A percentile compares a stretch with the other conserved stretches of the same genome.
These are phyloP conservation scores for Carlito syrichta DNA, from an alignment of 2,113 vertebrate species.

Conservation along the genomic window DNA sequence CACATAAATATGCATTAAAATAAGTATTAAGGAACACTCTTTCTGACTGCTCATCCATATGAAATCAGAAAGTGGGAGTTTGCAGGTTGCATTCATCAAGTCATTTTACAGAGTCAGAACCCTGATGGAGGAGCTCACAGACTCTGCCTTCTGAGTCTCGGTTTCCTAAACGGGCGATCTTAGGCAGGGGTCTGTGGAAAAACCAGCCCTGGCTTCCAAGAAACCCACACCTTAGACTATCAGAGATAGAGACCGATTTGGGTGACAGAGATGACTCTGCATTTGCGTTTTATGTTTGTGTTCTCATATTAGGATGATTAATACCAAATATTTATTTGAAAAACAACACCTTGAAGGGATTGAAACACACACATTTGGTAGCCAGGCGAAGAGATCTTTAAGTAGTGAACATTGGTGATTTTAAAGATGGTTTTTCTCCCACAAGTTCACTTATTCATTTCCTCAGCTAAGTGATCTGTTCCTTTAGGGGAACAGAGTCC, in stretches of 20 bases:
- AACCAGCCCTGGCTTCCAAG: not conserved
- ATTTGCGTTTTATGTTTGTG: not conserved
- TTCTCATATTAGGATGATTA: not conserved
- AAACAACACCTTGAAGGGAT: not conserved
- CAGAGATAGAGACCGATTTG: not conserved
- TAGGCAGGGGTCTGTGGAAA: not conserved
- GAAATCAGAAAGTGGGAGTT: not conserved
- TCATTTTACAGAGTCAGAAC: not conserved
- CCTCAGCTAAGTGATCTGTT: not conserved
- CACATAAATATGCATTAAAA: not conserved
- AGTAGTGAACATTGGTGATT: not conserved
- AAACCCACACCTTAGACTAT: not conserved
- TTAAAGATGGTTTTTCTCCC: not conserved
- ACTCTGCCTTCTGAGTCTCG: not conserved
- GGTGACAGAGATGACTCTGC: not conserved
- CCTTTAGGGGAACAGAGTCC: not conserved
- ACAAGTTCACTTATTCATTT: not conserved
- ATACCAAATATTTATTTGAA: not conserved
- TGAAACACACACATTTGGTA: not conserved
- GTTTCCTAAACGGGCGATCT: not conserved
- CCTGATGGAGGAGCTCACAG: fast-evolving
- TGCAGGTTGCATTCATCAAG: not conserved
- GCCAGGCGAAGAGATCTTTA: not conserved
- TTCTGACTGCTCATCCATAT: not conserved
- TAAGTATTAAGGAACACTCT: not conserved